phyloP scores from a whole-genome alignment of 64 coral and sea anemone species.

The Hydrozoanthus tunicans region DNA sequence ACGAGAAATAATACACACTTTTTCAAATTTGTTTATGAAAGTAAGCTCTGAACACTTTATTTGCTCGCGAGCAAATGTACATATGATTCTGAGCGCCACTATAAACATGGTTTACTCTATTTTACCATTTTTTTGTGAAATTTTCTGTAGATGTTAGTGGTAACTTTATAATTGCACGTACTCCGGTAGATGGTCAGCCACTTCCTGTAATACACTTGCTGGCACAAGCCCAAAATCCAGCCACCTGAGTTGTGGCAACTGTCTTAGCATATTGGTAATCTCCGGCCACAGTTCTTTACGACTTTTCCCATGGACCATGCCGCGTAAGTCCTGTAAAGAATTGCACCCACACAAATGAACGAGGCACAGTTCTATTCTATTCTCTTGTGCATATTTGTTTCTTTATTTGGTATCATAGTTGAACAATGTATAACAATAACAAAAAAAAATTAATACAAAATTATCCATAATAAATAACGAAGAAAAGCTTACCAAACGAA shows the following conservation, averaged over 20 bases:
- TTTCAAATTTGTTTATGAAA: too few relatives aligned
- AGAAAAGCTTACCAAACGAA: constrained; percentile 49
- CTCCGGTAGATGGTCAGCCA: constrained; percentile 57
- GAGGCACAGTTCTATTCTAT: neutral
- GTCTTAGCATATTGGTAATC: constrained; percentile 60
- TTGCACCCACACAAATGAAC: neutral
- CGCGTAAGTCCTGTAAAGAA: constrained; percentile 63
- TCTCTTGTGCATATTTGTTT: neutral
- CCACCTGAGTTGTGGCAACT: constrained; percentile 57
- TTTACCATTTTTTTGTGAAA: too few relatives aligned
- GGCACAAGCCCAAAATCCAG: constrained; percentile 75
- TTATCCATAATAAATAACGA: neutral
- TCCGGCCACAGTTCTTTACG: constrained; percentile 54
- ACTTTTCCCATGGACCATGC: constrained; percentile 65
- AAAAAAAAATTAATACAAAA: neutral
- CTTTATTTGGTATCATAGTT: neutral
- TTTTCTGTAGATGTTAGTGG: too few relatives aligned
- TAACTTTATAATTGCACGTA: constrained; percentile 18
- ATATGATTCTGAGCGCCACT: too few relatives aligned
- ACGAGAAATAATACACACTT: too few relatives aligned
- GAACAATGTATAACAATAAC: neutral
- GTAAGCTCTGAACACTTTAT: too few relatives aligned
- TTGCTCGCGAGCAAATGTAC: too few relatives aligned
- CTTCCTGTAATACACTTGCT: constrained; percentile 68
- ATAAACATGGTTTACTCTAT: too few relatives aligned